Evolutionary conservation across 2,797 vertebrate species (phyloP), one percentile per base, ranked within the genome.

Genomic region (Cyprinodon diabolis): DNA sequence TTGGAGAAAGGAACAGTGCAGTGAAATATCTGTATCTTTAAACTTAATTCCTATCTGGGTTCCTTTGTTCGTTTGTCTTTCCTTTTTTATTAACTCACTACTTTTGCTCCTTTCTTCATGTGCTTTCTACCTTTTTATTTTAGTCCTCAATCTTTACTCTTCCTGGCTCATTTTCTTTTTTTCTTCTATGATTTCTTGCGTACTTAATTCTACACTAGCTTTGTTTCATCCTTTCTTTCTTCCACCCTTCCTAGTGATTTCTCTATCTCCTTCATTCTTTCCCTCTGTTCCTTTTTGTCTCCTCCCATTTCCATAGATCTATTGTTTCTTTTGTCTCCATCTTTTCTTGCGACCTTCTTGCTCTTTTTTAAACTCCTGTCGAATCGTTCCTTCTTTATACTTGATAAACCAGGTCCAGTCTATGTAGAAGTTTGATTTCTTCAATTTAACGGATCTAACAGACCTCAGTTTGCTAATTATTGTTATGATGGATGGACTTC

Each of bases 401-500:
- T 69, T 67, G 72, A 78, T 30, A 40, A 54, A 21, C 35, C 19
- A n/a, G 30, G 14, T 14, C 10, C 19, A n/a, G 48, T 68, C 66
- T 5, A 47, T 62, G 11, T 70, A 69, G 83, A 78, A 79, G 63
- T 71, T 70, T 37, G 9, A 17, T 73, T 79, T 82, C 55, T 68
- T 71, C 30, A 71, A 66, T 79, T 83, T 76, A 72, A 72, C 74
- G 68, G 68, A 56, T 79, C 51, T 82, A 76, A 75, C 78, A 70
- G 66, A 69, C 71, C 63, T 76, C 5, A 0, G 62, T 67, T 63
- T 48, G 73, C 75, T 87, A 85, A 85, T 90, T 79, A 81, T 48
- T 72, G 69, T 75, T 74, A 63, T 87, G 85, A 89, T 85, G 77
- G 82, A 91, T 90, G 89, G 78, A 73, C 72, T 69, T 78, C 52